Evolutionary conservation across 1,140 invertebrate genomes (phyloP).

Genomic region (Lysiphlebus fabarum): DNA sequence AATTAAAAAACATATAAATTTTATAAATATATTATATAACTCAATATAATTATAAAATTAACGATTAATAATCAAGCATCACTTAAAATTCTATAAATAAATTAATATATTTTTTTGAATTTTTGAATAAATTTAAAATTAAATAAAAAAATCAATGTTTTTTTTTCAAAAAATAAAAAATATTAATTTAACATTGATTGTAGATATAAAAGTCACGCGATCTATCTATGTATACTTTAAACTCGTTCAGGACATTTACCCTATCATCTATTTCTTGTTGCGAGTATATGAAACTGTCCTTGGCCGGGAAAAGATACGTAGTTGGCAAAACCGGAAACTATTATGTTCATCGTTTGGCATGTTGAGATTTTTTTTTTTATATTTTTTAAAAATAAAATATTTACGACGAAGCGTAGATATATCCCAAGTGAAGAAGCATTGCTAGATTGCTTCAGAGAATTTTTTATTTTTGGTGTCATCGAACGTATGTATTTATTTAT

Average conservation of each 20-base stretch:
- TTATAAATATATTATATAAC: no score
- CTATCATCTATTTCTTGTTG: neutral
- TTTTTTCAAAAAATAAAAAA: no score
- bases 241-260: constrained; percentile 17
- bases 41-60: no score
- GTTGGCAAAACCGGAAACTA: constrained; percentile 18
- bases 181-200: neutral
- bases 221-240: neutral
- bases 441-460: no score
- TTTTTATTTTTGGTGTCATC: no score
- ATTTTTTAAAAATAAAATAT: neutral
- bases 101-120: no score
- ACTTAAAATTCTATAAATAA: no score
- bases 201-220: neutral
- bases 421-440: constrained; percentile 1
- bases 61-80: no score
- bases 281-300: neutral
- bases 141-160: no score
- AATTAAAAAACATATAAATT: no score
- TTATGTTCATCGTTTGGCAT: constrained; percentile 19
- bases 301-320: constrained; percentile 3
- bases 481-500: no score
- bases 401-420: constrained; percentile 13
- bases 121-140: no score
- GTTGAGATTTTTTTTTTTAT: constrained; percentile 1